Conservation (phyloP, 2,888 invertebrate genomes). For the Euproctis similis region DNA sequence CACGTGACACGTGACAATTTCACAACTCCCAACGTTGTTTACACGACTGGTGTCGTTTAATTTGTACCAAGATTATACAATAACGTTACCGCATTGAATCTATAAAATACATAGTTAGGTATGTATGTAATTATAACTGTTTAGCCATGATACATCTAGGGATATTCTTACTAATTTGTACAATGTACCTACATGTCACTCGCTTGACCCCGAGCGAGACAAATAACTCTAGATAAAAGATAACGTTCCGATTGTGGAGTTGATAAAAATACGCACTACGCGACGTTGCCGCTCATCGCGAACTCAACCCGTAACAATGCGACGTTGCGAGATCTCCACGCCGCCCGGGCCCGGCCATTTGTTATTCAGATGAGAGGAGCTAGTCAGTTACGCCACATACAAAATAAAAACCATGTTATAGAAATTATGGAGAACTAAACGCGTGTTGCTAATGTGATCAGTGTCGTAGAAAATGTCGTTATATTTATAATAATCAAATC, state of each 20-base stretch:
- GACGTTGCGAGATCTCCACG: slow-evolving; percentile 45
- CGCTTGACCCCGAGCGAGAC: slow-evolving; percentile 19
- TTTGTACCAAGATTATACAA: too few species aligned
- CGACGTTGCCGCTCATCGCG: slow-evolving; percentile 38
- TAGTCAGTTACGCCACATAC: slow-evolving; percentile 53
- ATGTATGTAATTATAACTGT: too few species aligned
- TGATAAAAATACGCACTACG: slow-evolving; percentile 61
- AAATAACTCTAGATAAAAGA: slow-evolving; percentile 40
- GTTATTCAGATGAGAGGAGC: slow-evolving; percentile 55
- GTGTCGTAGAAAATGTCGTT: too few species aligned
- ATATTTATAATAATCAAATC: too few species aligned
- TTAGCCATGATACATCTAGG: too few species aligned
- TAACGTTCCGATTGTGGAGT: slow-evolving; percentile 38
- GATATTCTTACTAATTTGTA: too few species aligned
- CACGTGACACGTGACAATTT: too few species aligned
- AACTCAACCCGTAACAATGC: slow-evolving; percentile 34
- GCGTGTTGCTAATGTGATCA: slow-evolving; percentile 33
- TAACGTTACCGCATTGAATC: too few species aligned
- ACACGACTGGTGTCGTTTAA: too few species aligned
- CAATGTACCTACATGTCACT: slow-evolving; percentile 1
- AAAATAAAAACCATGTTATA: slow-evolving; percentile 62
- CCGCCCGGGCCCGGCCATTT: slow-evolving; percentile 58
- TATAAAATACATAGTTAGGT: too few species aligned
- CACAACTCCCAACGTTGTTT: too few species aligned
- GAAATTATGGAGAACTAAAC: slow-evolving; percentile 38